A percentile compares a stretch with the other conserved stretches of the same genome.
These are phyloP conservation scores for Eutrigla gurnardus DNA, from an alignment of 2,797 vertebrate species.

Conservation along the genomic window DNA sequence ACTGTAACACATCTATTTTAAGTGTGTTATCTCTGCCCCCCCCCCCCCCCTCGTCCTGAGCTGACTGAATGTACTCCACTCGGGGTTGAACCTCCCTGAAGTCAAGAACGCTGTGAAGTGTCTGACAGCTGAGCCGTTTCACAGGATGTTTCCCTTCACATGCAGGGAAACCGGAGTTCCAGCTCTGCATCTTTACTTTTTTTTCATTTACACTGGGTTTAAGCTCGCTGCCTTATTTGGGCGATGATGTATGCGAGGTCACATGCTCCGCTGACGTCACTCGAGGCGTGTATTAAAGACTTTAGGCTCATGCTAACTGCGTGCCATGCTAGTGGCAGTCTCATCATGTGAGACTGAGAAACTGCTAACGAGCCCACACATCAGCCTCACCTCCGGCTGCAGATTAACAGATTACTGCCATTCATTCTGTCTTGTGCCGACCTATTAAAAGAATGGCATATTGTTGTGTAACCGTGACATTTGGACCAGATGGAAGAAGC, in stretches of 20 bases:
- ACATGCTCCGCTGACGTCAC: conserved; percentile 38
- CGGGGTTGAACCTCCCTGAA: conserved; percentile 28
- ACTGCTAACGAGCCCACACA: conserved; percentile 37
- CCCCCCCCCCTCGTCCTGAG: conserved; percentile 19
- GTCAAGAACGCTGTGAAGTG: not conserved
- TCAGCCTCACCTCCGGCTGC: conserved; percentile 39
- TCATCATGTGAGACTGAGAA: conserved; percentile 29
- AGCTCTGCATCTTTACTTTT: not conserved
- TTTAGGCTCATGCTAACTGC: conserved; percentile 23
- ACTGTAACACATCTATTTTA: conserved; percentile 81
- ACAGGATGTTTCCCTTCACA: no score
- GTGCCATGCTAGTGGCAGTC: conserved; percentile 1
- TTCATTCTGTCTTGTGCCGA: conserved; percentile 39
- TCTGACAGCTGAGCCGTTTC: conserved; percentile 15
- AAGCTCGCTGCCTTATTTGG: conserved; percentile 11
- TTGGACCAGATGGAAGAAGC: conserved; percentile 12
- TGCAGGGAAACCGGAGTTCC: no score
- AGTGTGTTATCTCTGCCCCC: conserved; percentile 63
- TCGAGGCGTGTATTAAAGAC: conserved; percentile 24
- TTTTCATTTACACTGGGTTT: conserved; percentile 2
- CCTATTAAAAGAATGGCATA: conserved; percentile 47
- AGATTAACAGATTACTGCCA: conserved; percentile 62
- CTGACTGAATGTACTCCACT: conserved; percentile 25
- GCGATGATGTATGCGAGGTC: conserved; percentile 14
- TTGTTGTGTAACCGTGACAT: conserved; percentile 50